Evolutionary conservation across 2,888 invertebrate species (phyloP).

Genomic region (Dolomedes plantarius): DNA sequence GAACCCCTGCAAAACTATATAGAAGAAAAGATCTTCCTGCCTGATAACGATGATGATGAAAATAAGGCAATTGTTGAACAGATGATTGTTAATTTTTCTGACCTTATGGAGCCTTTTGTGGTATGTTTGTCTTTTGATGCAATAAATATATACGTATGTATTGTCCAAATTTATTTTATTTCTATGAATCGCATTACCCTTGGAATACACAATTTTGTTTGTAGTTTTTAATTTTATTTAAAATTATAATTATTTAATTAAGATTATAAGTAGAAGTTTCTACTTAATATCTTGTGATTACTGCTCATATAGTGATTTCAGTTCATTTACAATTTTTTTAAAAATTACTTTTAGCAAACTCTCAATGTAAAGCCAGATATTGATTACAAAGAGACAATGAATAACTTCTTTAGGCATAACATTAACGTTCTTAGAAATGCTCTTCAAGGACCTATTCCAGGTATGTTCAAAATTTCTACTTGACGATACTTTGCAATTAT

Average conservation of each 20-base stretch:
- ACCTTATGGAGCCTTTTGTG: neutral
- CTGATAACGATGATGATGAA: constrained; percentile 77
- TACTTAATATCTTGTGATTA: no score
- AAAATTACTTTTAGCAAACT: neutral
- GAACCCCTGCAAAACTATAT: constrained; percentile 79
- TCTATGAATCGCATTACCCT: no score
- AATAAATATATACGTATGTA: neutral
- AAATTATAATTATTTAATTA: no score
- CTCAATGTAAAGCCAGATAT: neutral
- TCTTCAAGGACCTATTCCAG: neutral
- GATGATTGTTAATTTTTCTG: neutral
- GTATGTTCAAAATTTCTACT: neutral
- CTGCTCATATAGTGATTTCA: no score
- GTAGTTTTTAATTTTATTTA: no score
- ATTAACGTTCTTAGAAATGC: neutral
- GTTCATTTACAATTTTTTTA: no score
- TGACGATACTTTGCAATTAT: no score
- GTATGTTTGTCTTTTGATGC: constrained; percentile 25
- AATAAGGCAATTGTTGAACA: constrained; percentile 74
- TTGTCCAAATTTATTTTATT: neutral
- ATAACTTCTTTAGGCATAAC: neutral
- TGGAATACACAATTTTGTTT: no score
- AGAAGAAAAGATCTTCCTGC: constrained; percentile 76
- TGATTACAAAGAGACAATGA: neutral
- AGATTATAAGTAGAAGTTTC: no score